Percentiles rank a stretch among this genome's conserved stretches.
These are phyloP conservation scores for Rhizoglyphus robini DNA, from an alignment of 1,140 invertebrate species.

Conservation along the genomic window DNA sequence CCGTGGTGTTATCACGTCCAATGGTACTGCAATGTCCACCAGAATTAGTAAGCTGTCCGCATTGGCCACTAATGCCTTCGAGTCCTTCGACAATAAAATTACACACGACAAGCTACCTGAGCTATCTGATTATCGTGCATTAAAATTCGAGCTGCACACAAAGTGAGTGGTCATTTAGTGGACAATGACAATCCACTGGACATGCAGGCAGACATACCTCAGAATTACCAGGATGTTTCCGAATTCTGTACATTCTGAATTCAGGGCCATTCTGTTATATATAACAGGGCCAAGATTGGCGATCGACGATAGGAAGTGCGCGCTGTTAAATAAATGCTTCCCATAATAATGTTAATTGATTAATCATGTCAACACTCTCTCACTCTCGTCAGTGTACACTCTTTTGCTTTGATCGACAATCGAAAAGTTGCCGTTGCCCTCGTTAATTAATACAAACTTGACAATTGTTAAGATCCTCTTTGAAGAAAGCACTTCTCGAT, in stretches of 20 bases:
- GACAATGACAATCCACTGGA: too few relatives aligned
- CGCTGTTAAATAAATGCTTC: neutral
- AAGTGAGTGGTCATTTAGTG: neutral
- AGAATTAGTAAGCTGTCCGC: too few relatives aligned
- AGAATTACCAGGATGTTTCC: conserved; percentile 87
- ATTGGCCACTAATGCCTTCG: too few relatives aligned
- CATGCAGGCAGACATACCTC: conserved; percentile 6
- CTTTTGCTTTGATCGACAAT: neutral
- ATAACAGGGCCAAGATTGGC: conserved; percentile 80
- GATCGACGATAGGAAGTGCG: neutral
- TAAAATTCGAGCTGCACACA: too few relatives aligned
- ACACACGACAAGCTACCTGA: neutral
- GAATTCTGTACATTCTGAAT: too few relatives aligned
- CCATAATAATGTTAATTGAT: conserved; percentile 10
- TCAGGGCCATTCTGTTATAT: too few relatives aligned
- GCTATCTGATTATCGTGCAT: neutral
- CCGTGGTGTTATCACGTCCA: too few relatives aligned
- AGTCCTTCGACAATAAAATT: neutral
- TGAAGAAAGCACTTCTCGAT: neutral
- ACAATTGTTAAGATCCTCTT: neutral
- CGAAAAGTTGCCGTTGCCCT: neutral
- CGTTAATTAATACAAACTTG: conserved; percentile 9
- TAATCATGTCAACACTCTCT: conserved; percentile 13
- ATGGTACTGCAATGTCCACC: too few relatives aligned
- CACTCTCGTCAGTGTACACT: neutral